Evolutionary conservation across 2,797 vertebrate genomes (phyloP).

Genomic region (Potorous gilbertii): DNA sequence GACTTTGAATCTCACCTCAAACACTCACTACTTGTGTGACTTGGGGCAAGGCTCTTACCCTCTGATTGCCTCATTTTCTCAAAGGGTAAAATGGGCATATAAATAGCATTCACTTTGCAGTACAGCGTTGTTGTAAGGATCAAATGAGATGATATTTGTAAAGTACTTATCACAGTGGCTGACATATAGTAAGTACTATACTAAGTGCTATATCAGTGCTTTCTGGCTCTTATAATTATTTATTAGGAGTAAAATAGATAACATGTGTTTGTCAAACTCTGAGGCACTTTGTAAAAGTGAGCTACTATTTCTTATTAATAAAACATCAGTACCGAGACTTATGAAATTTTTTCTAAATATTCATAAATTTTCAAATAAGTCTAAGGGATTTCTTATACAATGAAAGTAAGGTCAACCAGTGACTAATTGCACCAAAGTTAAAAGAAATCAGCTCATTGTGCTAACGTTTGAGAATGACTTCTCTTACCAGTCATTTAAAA

Average conservation of each 20-base stretch:
- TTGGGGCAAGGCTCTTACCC: not conserved
- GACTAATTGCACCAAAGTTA: too few relatives aligned
- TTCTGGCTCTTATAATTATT: not conserved
- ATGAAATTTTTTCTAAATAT: not conserved
- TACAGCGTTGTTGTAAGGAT: not conserved
- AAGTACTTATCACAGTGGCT: not conserved
- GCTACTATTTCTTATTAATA: not conserved
- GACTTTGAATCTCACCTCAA: not conserved
- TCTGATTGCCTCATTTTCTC: not conserved
- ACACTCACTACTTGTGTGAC: not conserved
- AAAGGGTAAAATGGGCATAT: not conserved
- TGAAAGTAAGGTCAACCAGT: too few relatives aligned
- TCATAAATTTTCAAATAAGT: not conserved
- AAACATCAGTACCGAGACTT: not conserved
- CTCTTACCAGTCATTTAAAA: too few relatives aligned
- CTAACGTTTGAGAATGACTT: too few relatives aligned
- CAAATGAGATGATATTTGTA: not conserved
- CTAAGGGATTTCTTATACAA: too few relatives aligned
- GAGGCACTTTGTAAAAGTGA: not conserved
- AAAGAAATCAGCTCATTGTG: too few relatives aligned
- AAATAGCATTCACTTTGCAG: not conserved
- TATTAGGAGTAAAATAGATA: not conserved
- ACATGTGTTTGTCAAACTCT: not conserved
- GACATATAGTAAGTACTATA: not conserved
- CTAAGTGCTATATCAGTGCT: not conserved